These are phyloP conservation scores for Pavo muticus DNA, from an alignment of 2,113 vertebrate genomes.

Conservation along the genomic window DNA sequence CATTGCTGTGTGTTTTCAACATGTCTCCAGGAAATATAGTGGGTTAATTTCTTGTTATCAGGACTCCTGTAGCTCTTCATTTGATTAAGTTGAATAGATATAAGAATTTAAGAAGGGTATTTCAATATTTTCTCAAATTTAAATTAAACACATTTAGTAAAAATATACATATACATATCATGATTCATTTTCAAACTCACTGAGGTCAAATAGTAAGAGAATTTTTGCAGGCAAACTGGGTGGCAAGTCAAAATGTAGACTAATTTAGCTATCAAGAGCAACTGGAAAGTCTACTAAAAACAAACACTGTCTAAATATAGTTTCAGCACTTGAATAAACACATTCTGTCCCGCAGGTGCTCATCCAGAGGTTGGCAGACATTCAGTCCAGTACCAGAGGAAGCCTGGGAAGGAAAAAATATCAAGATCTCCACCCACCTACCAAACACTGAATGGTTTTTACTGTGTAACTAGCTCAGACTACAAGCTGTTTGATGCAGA, in stretches of 20 bases:
- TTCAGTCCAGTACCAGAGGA: constrained; percentile 14
- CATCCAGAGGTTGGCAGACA: neutral
- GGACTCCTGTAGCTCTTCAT: neutral
- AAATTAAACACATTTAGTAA: neutral
- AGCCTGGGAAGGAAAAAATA: neutral
- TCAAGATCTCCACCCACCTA: neutral
- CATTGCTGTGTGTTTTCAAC: neutral
- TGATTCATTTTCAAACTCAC: neutral
- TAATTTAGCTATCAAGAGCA: neutral
- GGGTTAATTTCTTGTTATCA: neutral
- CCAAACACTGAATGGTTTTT: neutral
- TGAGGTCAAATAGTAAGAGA: neutral
- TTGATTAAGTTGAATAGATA: neutral
- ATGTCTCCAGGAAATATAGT: neutral
- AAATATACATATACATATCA: neutral
- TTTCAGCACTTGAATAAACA: neutral
- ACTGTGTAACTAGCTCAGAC: neutral
- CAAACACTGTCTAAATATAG: neutral
- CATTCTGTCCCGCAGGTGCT: constrained; percentile 29
- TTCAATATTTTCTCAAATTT: neutral
- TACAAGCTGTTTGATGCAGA: neutral
- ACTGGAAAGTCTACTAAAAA: neutral
- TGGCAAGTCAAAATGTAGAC: neutral
- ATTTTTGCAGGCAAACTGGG: neutral
- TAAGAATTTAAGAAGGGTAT: neutral